These are phyloP conservation scores for Mormoops blainvillei DNA, from an alignment of 2,113 vertebrate species.

Conservation along the genomic window DNA sequence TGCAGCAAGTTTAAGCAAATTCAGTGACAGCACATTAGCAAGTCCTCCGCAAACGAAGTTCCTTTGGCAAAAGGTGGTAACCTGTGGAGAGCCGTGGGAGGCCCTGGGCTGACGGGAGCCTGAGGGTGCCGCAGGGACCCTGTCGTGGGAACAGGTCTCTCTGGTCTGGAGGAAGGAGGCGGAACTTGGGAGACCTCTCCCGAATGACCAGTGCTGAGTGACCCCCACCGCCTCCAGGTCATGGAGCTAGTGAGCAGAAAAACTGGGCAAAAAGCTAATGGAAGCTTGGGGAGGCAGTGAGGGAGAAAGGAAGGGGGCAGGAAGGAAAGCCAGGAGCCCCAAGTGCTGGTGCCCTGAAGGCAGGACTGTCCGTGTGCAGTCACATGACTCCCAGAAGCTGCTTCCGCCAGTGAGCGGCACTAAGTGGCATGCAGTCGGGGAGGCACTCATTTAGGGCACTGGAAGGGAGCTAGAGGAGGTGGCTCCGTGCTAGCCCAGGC, in stretches of 20 bases:
- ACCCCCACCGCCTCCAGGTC: background rate
- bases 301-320: background rate
- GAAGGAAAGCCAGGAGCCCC: background rate
- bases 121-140: background rate
- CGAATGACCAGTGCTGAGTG: background rate
- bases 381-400: fast-evolving
- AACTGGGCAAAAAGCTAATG: background rate
- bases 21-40: background rate
- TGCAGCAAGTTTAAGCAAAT: background rate
- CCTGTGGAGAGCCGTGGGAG: background rate
- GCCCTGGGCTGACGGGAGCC: background rate
- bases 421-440: no score
- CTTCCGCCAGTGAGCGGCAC: fast-evolving
- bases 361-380: background rate
- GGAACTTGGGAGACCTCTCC: background rate
- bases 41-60: background rate
- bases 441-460: background rate
- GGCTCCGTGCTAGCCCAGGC: background rate
- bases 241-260: background rate
- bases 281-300: background rate
- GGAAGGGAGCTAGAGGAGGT: background rate
- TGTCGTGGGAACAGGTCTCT: background rate
- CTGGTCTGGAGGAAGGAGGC: background rate
- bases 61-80: background rate
- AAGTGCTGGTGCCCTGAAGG: fast-evolving